Evolutionary conservation across 2,888 invertebrate genomes (phyloP).

Genomic region (Rhaphigaster nebulosa): DNA sequence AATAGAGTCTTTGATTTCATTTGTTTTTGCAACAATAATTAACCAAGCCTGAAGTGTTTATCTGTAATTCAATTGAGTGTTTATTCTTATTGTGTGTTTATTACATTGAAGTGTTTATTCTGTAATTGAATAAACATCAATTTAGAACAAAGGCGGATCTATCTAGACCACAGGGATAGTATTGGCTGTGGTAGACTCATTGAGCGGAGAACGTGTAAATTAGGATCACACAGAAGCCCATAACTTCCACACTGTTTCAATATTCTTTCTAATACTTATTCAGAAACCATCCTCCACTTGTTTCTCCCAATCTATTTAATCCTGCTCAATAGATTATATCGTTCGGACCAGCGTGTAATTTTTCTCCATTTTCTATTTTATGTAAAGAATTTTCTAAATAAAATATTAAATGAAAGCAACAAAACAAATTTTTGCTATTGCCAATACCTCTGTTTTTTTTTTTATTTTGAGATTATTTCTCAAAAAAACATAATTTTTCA

Average conservation of each 20-base stretch:
- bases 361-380: too few relatives aligned
- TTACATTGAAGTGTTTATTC: too few relatives aligned
- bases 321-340: too few relatives aligned
- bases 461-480: too few relatives aligned
- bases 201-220: neutral
- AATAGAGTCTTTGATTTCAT: neutral
- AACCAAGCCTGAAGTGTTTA: neutral
- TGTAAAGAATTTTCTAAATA: too few relatives aligned
- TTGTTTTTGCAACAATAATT: neutral
- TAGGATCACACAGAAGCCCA: neutral
- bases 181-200: neutral
- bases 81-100: too few relatives aligned
- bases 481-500: too few relatives aligned
- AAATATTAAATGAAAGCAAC: too few relatives aligned
- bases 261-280: neutral
- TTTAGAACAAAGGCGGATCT: neutral
- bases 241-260: neutral
- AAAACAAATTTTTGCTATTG: too few relatives aligned
- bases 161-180: neutral
- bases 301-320: neutral
- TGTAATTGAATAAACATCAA: neutral
- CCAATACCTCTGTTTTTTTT: too few relatives aligned
- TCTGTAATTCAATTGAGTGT: too few relatives aligned
- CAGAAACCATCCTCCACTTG: neutral
- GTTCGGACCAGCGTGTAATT: too few relatives aligned